These are phyloP conservation scores for Oryzias melastigma DNA, from an alignment of 2,113 vertebrate species.

Conservation along the genomic window DNA sequence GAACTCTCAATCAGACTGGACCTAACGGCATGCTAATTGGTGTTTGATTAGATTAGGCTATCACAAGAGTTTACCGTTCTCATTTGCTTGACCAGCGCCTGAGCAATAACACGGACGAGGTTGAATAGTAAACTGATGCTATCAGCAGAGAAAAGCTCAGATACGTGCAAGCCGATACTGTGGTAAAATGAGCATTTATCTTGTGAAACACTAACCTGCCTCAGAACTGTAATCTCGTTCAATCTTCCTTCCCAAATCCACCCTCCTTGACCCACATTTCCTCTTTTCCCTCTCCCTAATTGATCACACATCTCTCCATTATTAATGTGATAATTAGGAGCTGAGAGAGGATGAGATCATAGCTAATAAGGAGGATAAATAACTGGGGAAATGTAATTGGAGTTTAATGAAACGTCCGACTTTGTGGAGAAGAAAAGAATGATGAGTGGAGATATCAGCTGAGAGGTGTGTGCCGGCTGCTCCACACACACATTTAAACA, in stretches of 20 bases:
- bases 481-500: background rate
- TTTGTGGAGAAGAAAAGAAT: constrained; percentile 29
- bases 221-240: constrained; percentile 13
- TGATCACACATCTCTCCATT: constrained; percentile 65
- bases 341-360: constrained; percentile 64
- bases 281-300: constrained; percentile 46
- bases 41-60: constrained; percentile 48
- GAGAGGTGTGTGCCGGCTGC: constrained; percentile 16
- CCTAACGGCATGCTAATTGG: constrained; percentile 31
- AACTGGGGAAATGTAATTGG: constrained; percentile 73
- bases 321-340: constrained; percentile 79
- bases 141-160: background rate
- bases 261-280: constrained; percentile 46
- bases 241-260: constrained; percentile 24
- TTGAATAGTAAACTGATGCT: constrained; percentile 23
- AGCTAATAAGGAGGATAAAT: constrained; percentile 74
- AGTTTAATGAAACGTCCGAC: constrained; percentile 72
- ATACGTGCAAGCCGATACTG: constrained; percentile 1
- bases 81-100: constrained; percentile 19
- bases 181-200: constrained; percentile 26
- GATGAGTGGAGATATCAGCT: constrained; percentile 50
- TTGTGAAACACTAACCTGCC: constrained; percentile 31
- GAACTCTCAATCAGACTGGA: constrained; percentile 18
- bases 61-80: constrained; percentile 26
- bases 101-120: constrained; percentile 12